Percentiles rank a stretch among this genome's conserved stretches.
Evolutionary conservation across 1,140 invertebrate species (phyloP).

Genomic region (Euwallacea fornicatus): DNA sequence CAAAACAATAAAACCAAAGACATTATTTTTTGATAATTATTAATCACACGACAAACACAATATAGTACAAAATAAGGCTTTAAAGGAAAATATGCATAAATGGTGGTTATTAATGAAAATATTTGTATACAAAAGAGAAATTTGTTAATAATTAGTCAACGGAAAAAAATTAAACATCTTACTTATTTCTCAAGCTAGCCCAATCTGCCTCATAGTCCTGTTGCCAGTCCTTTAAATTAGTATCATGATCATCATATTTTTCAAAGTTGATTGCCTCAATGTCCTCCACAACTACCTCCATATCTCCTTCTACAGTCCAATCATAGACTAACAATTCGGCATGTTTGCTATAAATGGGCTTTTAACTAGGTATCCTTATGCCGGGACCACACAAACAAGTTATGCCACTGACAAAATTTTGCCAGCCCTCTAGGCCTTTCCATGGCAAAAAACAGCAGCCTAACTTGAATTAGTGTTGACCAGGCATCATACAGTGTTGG

Average conservation of each 20-base stretch:
- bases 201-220: conserved; percentile 63
- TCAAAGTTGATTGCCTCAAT: conserved; percentile 82
- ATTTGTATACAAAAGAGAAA: too few species aligned
- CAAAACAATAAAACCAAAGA: too few species aligned
- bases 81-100: too few species aligned
- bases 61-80: not conserved
- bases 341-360: conserved; percentile 55
- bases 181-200: conserved; percentile 59
- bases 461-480: conserved; percentile 12
- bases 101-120: too few species aligned
- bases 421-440: too few species aligned
- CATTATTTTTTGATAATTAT: too few species aligned
- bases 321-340: conserved; percentile 83
- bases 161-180: conserved; percentile 42
- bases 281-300: conserved; percentile 83
- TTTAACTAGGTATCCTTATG: not conserved
- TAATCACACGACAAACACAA: too few species aligned
- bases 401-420: too few species aligned
- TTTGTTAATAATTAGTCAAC: too few species aligned
- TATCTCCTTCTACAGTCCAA: conserved; percentile 78
- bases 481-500: not conserved
- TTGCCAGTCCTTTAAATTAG: conserved; percentile 78
- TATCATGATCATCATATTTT: conserved; percentile 58
- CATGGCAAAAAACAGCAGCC: not conserved
- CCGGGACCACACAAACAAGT: too few species aligned